These are phyloP conservation scores for Pseudorectes ferrugineus DNA, from an alignment of 2,113 vertebrate species.

Conservation along the genomic window DNA sequence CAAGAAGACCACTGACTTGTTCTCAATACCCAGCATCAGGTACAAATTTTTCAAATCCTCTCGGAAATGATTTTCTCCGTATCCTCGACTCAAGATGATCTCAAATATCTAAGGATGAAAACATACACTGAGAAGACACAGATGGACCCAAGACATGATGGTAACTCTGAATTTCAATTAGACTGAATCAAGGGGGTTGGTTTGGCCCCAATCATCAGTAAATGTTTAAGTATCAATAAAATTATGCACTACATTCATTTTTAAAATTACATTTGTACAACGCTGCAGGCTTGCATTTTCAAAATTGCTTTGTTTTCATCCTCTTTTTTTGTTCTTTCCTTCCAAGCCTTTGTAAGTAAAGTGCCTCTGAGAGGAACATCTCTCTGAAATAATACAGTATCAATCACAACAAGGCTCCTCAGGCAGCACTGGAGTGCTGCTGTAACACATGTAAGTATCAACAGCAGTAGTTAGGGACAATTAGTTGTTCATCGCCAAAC, in stretches of 20 bases:
- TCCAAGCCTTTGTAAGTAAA: background rate
- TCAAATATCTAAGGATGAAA: slow-evolving; percentile 83
- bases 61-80: slow-evolving; percentile 83
- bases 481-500: background rate
- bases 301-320: background rate
- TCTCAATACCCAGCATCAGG: slow-evolving; percentile 85
- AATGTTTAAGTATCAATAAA: background rate
- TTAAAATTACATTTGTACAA: background rate
- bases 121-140: background rate
- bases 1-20: slow-evolving; percentile 86
- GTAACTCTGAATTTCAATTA: background rate
- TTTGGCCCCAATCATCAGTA: background rate
- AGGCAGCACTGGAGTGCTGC: background rate
- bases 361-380: background rate
- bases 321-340: background rate
- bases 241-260: background rate
- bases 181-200: background rate
- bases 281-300: background rate
- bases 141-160: background rate
- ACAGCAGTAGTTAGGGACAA: background rate
- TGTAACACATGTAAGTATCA: background rate
- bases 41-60: slow-evolving; percentile 91
- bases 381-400: background rate
- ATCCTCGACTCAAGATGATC: slow-evolving; percentile 88
- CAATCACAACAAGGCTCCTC: background rate